Percentiles rank a stretch among this genome's conserved stretches.
Conservation (phyloP, 92 coral and sea anemone species). For the Palythoa grandiflora region DNA sequence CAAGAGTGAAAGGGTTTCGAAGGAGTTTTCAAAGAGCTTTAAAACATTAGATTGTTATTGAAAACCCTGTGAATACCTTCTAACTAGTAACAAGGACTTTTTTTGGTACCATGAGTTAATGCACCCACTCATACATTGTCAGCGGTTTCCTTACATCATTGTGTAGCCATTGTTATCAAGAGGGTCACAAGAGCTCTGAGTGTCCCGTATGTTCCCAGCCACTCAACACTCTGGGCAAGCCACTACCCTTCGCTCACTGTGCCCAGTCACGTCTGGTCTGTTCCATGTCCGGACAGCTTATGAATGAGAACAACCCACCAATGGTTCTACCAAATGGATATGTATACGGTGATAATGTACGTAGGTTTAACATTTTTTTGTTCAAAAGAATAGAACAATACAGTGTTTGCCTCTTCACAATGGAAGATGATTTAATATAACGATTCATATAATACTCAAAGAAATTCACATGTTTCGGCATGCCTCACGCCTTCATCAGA, state of each 20-base stretch:
- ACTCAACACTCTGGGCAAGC: constrained; percentile 87
- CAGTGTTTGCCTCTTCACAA: too few relatives aligned
- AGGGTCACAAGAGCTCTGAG: constrained; percentile 94
- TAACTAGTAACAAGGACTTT: too few relatives aligned
- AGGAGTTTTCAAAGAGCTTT: too few relatives aligned
- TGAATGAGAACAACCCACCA: constrained; percentile 99
- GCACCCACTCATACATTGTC: neutral
- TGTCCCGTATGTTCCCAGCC: constrained; percentile 98
- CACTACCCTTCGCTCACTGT: constrained; percentile 97
- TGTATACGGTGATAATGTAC: constrained; percentile 97
- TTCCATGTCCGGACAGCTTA: constrained; percentile 95
- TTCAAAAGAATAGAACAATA: neutral
- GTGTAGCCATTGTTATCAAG: constrained; percentile 93
- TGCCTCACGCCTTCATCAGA: too few relatives aligned
- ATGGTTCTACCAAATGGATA: constrained; percentile 98
- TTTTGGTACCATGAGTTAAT: neutral
- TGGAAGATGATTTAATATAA: too few relatives aligned
- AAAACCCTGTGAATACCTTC: too few relatives aligned
- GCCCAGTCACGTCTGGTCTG: constrained; percentile 99
- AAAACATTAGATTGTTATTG: too few relatives aligned
- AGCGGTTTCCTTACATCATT: constrained; percentile 13
- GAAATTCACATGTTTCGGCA: too few relatives aligned
- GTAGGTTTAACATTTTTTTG: constrained; percentile 53
- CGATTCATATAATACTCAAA: too few relatives aligned
- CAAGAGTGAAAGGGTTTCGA: too few relatives aligned